phyloP scores from a whole-genome alignment of 2,113 vertebrate genomes.

The Uria aalge region DNA sequence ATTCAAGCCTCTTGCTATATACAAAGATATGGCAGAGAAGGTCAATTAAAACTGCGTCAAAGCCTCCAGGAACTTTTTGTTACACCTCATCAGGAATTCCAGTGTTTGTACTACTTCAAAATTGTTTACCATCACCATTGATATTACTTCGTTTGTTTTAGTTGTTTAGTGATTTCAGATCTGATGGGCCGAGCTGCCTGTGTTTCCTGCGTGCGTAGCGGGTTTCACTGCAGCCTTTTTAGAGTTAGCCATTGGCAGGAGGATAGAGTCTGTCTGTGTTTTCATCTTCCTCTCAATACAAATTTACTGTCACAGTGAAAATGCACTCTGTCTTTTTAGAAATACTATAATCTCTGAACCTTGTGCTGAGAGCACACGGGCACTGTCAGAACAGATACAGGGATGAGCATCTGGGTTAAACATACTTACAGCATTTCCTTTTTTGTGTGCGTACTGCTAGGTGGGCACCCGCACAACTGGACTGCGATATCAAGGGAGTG shows the following conservation, averaged over 20 bases:
- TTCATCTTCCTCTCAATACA: not conserved
- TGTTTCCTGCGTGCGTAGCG: not conserved
- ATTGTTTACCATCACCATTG: not conserved
- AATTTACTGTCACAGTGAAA: not conserved
- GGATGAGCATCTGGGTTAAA: not conserved
- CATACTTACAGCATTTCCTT: not conserved
- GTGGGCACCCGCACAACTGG: conserved; percentile 96
- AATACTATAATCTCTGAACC: not conserved
- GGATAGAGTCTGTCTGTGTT: not conserved
- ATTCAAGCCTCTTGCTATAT: not conserved
- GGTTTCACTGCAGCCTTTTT: not conserved
- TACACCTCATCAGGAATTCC: not conserved
- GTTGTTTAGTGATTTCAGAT: not conserved
- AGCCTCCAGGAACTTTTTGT: not conserved
- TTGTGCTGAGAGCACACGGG: not conserved
- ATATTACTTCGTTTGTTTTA: not conserved
- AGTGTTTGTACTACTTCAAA: not conserved
- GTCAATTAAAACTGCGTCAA: not conserved
- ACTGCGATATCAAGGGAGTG: conserved; percentile 90
- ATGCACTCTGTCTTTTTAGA: not conserved
- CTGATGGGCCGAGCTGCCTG: not conserved
- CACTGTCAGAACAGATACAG: not conserved
- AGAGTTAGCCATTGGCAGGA: not conserved
- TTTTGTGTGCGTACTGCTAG: conserved; percentile 62
- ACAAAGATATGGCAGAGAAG: not conserved